Conservation (phyloP, 64 coral and sea anemone genomes). For the Stichodactyla mertensii region DNA sequence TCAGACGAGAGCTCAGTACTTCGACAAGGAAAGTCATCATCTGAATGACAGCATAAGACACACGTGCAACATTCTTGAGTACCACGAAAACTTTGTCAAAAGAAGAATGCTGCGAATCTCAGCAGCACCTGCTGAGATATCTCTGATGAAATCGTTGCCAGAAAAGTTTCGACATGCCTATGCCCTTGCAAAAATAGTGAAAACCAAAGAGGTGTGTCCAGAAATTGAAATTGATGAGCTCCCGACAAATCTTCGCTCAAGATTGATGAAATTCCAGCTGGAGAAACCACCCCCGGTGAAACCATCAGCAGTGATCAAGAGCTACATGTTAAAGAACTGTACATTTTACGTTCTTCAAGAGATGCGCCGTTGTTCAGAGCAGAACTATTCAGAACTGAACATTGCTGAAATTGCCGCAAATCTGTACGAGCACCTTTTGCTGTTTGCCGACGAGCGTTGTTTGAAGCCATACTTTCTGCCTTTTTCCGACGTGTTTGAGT, state of each 20-base stretch:
- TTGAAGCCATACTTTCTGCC: too few species aligned
- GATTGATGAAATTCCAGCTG: too few species aligned
- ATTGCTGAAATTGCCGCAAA: too few species aligned
- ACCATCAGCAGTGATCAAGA: constrained; percentile 29
- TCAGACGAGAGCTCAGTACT: too few species aligned
- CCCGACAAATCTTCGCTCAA: background rate
- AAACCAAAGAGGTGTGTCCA: constrained; percentile 23
- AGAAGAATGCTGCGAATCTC: constrained; percentile 33
- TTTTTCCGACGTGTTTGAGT: too few species aligned
- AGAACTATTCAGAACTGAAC: too few species aligned
- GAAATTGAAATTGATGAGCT: constrained; percentile 32
- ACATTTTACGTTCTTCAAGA: constrained; percentile 37
- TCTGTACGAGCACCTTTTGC: too few species aligned
- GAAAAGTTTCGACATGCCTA: constrained; percentile 34
- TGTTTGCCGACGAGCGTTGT: too few species aligned
- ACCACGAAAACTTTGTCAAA: too few species aligned
- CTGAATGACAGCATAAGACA: too few species aligned
- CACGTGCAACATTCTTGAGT: too few species aligned
- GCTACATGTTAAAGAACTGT: constrained; percentile 48
- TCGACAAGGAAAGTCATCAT: too few species aligned
- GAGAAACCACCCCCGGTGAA: background rate
- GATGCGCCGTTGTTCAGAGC: constrained; percentile 14
- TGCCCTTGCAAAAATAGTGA: constrained; percentile 38
- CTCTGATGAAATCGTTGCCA: constrained; percentile 28
- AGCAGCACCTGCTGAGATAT: constrained; percentile 29